Evolutionary conservation across 2,888 invertebrate species (phyloP), one percentile per base, ranked within the genome.

Genomic region (Hirtodrosophila cameraria): DNA sequence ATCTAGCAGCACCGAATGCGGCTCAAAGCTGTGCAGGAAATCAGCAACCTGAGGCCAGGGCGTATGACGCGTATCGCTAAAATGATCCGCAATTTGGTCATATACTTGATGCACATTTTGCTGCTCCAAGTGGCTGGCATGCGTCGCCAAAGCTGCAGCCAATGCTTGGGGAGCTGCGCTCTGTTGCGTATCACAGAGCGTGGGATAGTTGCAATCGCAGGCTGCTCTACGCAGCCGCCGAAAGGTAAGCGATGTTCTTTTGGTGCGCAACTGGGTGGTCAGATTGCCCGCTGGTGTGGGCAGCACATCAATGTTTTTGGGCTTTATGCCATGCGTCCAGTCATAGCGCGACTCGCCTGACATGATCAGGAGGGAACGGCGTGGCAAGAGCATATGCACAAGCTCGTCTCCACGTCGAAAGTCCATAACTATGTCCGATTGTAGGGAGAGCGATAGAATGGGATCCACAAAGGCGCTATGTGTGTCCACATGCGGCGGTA

Each of bases 401-500:
- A 93, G 93, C 57, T 91, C 92, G 33, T 92, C 92, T 45, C 92
- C 92, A 75, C 94, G 93, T 68, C 93, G 94, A 91, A 98, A 98
- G 77, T 98, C 97, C 97, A 99, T 98, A 0, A 97, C 93, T 46
- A 96, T 93, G 55, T 94, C 92, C 1, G 96, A 82, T 2, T 95
- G 94, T 11, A 98, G 92, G 2, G 98, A 98, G 0, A 99, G 89
- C 0, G 97, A 97, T 18, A 98, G 88, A 65, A 99, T 96, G 1
- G 95, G 95, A 86, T 95, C 95, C 71, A 96, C 95, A 91, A 99
- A 99, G 0, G 97, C 96, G 90, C 97, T 97, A 88, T 98, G 98
- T 0, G 97, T 98, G 89, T 99, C 99, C 13, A 98, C 94, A 91
- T 99, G 99, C 0, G 95, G 93, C 25, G 99, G 99, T 88, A 99